Base-by-base conservation (phyloP, 2,113 vertebrate genomes). In the Petrocephalus zakoni region DNA sequence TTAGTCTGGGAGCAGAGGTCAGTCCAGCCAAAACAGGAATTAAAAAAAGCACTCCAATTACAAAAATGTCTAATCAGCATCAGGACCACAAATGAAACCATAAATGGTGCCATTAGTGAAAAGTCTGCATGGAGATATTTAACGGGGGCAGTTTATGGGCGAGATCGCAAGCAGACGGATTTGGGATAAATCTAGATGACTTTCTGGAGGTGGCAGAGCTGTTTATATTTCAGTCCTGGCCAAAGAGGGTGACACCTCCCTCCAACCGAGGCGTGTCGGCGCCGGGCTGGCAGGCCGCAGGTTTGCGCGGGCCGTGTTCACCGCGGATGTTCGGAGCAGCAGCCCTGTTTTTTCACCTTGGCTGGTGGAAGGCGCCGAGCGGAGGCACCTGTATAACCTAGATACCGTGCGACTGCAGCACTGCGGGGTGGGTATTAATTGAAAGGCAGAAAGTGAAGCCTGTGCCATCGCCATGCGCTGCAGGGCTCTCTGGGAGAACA, bases 381-480 rank as follows among this genome's bases (percentile, higher is more conserved):
- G 58, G 34, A 47, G 19, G 81, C 75, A 56, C 51, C 78, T 83
- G 72, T 37, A 49, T 72, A 56, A 61, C 88, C 75, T 75, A 61
- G 88, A 61, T 83, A 58, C 37, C 13, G 21, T 46, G 75, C 42
- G 53, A 83, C 46, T 51, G 25, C 47, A 29, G 42, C 9, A 82
- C 88, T 89, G 88, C 81, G 34, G 88, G 88, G 82, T 34, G 55
- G 19, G 29, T 89, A 85, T 58, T 89, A 89, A 89, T 85, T 89
- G 88, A 68, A 85, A 88, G 88, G 87, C 52, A 64, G 88, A 46
- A 49, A 47, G 42, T 49, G 37, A n/a, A 49, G 21, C 22, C 21
- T 10, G 81, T 47, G 2, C 19, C 21, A 21, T 21, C 21, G 61
- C 61, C n/a, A 68, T 25, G 61, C 37, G 37, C 81, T 49, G 81